These are phyloP conservation scores for Acanthosepion lycidas DNA, from an alignment of 2,888 invertebrate species.

Conservation along the genomic window DNA sequence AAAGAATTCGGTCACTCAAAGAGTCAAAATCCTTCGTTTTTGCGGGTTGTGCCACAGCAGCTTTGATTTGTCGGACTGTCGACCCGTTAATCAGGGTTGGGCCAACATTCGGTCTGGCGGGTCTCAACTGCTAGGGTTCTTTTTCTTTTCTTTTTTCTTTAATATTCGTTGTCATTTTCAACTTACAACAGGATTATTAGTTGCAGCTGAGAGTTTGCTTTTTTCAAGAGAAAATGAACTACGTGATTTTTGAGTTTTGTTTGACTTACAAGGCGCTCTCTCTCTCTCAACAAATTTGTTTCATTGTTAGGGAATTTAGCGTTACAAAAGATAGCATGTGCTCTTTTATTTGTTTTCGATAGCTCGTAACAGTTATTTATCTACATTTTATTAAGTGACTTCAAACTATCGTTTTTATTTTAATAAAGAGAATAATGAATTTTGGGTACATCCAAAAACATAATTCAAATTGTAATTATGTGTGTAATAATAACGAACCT, in stretches of 20 bases:
- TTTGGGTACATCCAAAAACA: neutral
- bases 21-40: constrained; percentile 24
- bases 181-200: neutral
- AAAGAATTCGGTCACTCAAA: too few relatives aligned
- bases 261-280: neutral
- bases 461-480: neutral
- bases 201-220: neutral
- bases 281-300: neutral
- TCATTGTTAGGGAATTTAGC: too few relatives aligned
- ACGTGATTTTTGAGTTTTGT: neutral
- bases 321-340: too few relatives aligned
- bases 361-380: neutral
- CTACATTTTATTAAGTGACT: neutral
- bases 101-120: too few relatives aligned
- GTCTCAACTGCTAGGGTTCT: neutral
- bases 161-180: neutral
- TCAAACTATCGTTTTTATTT: neutral
- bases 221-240: neutral
- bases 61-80: neutral
- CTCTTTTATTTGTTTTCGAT: too few relatives aligned
- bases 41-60: neutral
- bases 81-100: neutral
- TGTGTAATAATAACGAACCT: too few relatives aligned
- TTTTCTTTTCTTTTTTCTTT: neutral
- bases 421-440: neutral